Percentiles rank a stretch among this genome's conserved stretches.
phyloP scores from a whole-genome alignment of 2,888 invertebrate genomes.

The Brachynemurus nebulosus region DNA sequence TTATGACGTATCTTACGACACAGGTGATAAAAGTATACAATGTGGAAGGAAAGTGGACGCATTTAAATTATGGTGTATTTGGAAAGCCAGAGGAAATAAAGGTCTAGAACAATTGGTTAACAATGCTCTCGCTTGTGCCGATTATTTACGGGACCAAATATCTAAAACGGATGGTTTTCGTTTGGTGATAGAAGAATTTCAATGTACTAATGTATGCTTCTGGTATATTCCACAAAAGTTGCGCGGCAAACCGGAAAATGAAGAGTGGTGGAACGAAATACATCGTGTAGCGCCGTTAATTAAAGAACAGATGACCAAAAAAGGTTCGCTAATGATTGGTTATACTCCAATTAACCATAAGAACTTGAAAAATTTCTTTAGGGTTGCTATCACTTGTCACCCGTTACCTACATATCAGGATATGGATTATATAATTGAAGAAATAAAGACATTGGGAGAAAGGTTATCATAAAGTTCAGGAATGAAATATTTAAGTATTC shows the following conservation, averaged over 20 bases:
- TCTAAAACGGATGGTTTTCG: slow-evolving; percentile 41
- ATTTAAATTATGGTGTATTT: slow-evolving; percentile 87
- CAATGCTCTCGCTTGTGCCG: slow-evolving; percentile 45
- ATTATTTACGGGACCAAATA: slow-evolving; percentile 41
- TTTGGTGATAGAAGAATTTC: slow-evolving; percentile 44
- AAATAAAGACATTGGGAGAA: slow-evolving; percentile 47
- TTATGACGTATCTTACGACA: slow-evolving; percentile 65
- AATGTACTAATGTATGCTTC: slow-evolving; percentile 79
- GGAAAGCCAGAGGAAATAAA: slow-evolving; percentile 62
- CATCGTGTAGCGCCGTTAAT: slow-evolving; percentile 51
- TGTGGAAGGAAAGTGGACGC: slow-evolving; percentile 89
- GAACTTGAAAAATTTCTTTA: slow-evolving; percentile 57
- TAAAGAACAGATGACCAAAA: slow-evolving; percentile 51
- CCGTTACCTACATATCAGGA: slow-evolving; percentile 42
- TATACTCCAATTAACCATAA: slow-evolving; percentile 53
- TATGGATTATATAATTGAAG: slow-evolving; percentile 46
- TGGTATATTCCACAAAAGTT: slow-evolving; percentile 64
- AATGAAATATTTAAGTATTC: too few relatives aligned
- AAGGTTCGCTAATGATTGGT: slow-evolving; percentile 58
- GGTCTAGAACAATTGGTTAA: slow-evolving; percentile 48
- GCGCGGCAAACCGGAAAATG: slow-evolving; percentile 29
- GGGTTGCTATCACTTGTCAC: slow-evolving; percentile 59
- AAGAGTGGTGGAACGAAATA: slow-evolving; percentile 38
- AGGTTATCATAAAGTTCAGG: background rate
- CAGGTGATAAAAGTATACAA: slow-evolving; percentile 78